Conservation (phyloP, 2,113 vertebrate species). For the Lagenorhynchus albirostris region DNA sequence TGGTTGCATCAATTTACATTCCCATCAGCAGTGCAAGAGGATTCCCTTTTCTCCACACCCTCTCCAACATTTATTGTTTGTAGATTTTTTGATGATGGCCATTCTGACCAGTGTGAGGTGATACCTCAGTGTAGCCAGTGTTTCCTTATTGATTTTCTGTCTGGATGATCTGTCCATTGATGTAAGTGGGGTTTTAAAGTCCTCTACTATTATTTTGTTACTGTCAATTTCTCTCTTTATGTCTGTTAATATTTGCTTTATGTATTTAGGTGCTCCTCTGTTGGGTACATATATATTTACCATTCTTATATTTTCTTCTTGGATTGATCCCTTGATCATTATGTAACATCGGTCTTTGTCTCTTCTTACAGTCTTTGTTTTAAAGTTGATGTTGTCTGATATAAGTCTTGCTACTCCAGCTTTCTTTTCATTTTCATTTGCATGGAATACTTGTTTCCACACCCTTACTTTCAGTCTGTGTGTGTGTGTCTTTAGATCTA, state of each 20-base stretch:
- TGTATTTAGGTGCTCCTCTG: neutral
- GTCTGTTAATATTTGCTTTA: neutral
- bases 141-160: neutral
- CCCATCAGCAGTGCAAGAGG: too few relatives aligned
- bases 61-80: too few relatives aligned
- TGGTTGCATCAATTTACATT: too few relatives aligned
- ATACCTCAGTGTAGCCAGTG: neutral
- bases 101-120: too few relatives aligned
- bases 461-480: neutral
- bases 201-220: neutral
- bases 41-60: too few relatives aligned
- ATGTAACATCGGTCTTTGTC: neutral
- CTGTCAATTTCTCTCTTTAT: neutral
- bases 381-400: neutral
- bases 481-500: neutral
- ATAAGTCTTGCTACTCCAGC: neutral
- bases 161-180: neutral
- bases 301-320: neutral
- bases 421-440: neutral
- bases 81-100: too few relatives aligned
- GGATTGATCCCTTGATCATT: neutral
- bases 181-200: neutral
- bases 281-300: neutral
- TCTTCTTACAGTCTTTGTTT: neutral
- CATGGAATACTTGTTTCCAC: neutral